A percentile compares a stretch with the other conserved stretches of the same genome.
Conservation (phyloP, 2,113 vertebrate species). For the Triplophysa dalaica region DNA sequence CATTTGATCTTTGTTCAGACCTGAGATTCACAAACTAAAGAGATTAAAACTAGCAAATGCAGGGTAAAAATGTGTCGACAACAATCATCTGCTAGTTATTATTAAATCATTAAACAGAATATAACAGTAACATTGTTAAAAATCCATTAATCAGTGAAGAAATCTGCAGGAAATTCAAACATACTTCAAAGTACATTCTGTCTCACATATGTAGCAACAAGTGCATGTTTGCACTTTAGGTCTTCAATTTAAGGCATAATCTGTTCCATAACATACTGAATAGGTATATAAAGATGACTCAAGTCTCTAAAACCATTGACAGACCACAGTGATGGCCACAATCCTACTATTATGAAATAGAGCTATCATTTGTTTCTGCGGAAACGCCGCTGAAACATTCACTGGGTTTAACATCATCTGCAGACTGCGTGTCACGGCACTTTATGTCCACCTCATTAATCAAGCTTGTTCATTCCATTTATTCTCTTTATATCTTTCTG, state of each 20-base stretch:
- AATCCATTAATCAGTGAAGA: neutral
- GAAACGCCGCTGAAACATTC: conserved; percentile 2
- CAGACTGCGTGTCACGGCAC: neutral
- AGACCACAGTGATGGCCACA: conserved; percentile 20
- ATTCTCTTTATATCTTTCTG: neutral
- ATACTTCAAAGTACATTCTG: neutral
- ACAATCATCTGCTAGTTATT: neutral
- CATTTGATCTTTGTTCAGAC: neutral
- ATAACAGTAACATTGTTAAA: neutral
- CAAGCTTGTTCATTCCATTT: neutral
- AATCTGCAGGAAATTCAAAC: neutral
- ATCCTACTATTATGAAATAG: conserved; percentile 1
- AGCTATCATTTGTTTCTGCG: conserved; percentile 1
- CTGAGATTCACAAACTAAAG: neutral
- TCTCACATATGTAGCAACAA: neutral
- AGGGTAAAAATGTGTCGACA: neutral
- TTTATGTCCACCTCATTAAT: neutral
- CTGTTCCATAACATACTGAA: neutral
- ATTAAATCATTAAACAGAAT: conserved; percentile 4
- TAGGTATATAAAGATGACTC: conserved; percentile 20
- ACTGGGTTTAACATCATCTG: conserved; percentile 5
- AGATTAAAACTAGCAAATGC: neutral
- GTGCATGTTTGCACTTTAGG: neutral
- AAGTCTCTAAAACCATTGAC: conserved; percentile 11
- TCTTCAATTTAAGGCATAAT: neutral